These are phyloP conservation scores for Martes martes DNA, from an alignment of 2,113 vertebrate genomes.

Conservation along the genomic window DNA sequence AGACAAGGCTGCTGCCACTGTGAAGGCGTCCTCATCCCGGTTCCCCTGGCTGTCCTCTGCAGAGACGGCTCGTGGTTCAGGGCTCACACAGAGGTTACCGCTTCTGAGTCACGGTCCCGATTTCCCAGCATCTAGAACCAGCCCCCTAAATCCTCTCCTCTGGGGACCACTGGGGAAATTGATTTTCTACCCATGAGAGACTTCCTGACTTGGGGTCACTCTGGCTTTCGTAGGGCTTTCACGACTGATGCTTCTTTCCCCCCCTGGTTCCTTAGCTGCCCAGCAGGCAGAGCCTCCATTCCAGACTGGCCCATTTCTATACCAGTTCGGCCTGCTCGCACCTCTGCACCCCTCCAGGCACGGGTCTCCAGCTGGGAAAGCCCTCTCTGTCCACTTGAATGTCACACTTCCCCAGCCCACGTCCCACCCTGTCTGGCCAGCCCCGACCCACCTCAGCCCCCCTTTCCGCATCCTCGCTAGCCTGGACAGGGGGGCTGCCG, in stretches of 20 bases:
- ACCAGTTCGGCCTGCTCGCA: rapidly evolving
- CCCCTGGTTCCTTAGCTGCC: neutral
- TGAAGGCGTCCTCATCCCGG: rapidly evolving
- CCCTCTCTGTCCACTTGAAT: neutral
- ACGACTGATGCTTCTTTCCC: rapidly evolving
- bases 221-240: too few relatives aligned
- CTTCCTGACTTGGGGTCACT: too few relatives aligned
- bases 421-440: neutral
- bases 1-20: neutral
- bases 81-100: neutral
- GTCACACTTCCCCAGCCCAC: rapidly evolving
- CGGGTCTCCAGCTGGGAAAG: rapidly evolving
- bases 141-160: neutral
- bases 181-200: neutral
- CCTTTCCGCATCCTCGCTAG: rapidly evolving
- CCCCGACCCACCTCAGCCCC: rapidly evolving
- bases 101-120: neutral
- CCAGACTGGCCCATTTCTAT: neutral
- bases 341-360: rapidly evolving
- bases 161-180: neutral
- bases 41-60: neutral
- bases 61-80: rapidly evolving
- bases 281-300: rapidly evolving
- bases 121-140: neutral
- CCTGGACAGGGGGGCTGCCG: neutral